phyloP scores from a whole-genome alignment of 2,888 invertebrate genomes.

The Rhingia rostrata region DNA sequence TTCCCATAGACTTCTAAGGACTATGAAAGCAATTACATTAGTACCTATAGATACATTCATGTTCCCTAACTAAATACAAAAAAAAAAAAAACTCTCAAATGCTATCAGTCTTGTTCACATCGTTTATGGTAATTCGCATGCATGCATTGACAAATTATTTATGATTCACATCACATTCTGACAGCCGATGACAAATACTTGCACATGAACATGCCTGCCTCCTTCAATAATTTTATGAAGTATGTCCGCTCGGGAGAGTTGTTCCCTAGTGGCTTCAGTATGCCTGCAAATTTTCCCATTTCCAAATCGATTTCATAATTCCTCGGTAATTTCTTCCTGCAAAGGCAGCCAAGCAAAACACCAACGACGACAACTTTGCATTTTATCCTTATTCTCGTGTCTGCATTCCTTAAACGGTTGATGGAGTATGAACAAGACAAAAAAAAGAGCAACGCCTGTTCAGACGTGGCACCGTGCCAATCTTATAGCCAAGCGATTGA shows the following conservation, averaged over 20 bases:
- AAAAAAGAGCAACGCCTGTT: conserved; percentile 7
- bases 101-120: conserved; percentile 8
- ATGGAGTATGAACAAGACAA: conserved; percentile 22
- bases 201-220: conserved; percentile 11
- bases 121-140: conserved; percentile 55
- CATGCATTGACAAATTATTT: conserved; percentile 66
- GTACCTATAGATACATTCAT: no score
- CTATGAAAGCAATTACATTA: no score
- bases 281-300: conserved; percentile 44
- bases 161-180: conserved; percentile 70
- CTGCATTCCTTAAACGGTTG: conserved; percentile 55
- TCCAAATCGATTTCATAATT: conserved; percentile 72
- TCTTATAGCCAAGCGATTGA: conserved; percentile 61
- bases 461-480: conserved; percentile 62
- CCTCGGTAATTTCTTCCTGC: conserved; percentile 70
- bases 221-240: conserved; percentile 29
- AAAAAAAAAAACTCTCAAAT: not conserved
- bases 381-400: conserved; percentile 46
- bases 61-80: no score
- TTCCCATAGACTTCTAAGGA: no score
- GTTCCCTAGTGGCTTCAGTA: not conserved
- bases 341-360: conserved; percentile 46
- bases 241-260: conserved; percentile 43
- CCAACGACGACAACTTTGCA: conserved; percentile 59
- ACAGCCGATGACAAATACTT: conserved; percentile 67